A percentile compares a stretch with the other conserved stretches of the same genome.
These are phyloP conservation scores for Dendrophyllia cribrosa DNA, from an alignment of 64 coral and sea anemone species.

Conservation along the genomic window DNA sequence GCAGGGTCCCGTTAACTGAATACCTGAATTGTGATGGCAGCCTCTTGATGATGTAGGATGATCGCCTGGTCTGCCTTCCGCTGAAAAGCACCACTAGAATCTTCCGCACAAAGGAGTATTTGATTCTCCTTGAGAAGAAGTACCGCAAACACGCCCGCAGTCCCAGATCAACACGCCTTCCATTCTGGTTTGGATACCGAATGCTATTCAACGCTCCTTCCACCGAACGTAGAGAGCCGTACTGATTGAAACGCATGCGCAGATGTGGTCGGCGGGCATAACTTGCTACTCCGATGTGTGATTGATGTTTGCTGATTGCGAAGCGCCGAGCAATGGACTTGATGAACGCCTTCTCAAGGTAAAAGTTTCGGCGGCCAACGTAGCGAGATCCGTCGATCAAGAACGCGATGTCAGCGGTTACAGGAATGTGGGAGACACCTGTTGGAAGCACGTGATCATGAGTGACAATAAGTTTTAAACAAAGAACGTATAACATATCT, in stretches of 20 bases:
- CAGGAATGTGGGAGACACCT: constrained; percentile 3
- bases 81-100: constrained; percentile 61
- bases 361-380: constrained; percentile 61
- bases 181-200: constrained; percentile 38
- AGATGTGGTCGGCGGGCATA: constrained; percentile 31
- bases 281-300: constrained; percentile 64
- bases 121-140: constrained; percentile 26
- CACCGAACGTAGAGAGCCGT: constrained; percentile 15
- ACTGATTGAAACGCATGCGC: constrained; percentile 39
- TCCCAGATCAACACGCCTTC: constrained; percentile 47
- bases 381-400: constrained; percentile 72
- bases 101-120: constrained; percentile 35
- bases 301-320: constrained; percentile 34
- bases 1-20: too few relatives aligned
- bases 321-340: constrained; percentile 46
- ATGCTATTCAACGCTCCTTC: constrained; percentile 13
- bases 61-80: constrained; percentile 32
- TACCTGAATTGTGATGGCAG: constrained; percentile 11
- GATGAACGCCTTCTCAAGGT: constrained; percentile 70
- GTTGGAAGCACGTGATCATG: not conserved
- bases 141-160: not conserved
- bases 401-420: constrained; percentile 74
- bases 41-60: constrained; percentile 8
- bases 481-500: not conserved
- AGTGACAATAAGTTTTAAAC: too few relatives aligned